Base-by-base conservation (phyloP, 2,888 invertebrate genomes). In the Sinodicranocentrus sp. region DNA sequence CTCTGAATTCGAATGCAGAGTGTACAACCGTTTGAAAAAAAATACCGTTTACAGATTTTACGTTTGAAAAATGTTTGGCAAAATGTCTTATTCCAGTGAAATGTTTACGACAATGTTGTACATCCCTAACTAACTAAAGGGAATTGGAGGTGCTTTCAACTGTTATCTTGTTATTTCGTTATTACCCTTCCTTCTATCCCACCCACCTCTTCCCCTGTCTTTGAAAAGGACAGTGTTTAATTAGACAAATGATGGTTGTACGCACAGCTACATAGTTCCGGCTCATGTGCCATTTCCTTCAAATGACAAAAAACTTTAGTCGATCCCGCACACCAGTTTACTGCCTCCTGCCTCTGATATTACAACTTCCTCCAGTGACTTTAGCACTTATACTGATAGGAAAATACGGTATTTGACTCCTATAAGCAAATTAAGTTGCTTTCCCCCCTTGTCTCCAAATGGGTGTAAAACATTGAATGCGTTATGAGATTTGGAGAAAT, bases 181-280 rank as follows among this genome's bases (percentile, higher is more conserved):
- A n/a, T n/a, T n/a, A n/a, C n/a, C n/a, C n/a, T 6, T 33, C 33
- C 39, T 57, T 63, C 23, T 57, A 26, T 39, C 54, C 57, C 68
- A 28, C 28, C 61, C 54, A 48, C 54, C 23, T 21, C 21, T 68
- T 59, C 57, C 68, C 23, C 52, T 5, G 33, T 63, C 39, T 43
- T 48, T 52, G 19, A 48, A 52, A 44, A 54, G 1, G 43, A 68
- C 33, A 68, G 76, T 83, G 76, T 85, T 87, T 87, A 87, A 87
- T 87, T 87, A 87, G 87, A 87, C 87, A 86, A 87, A 87, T 87
- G 85, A 87, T 82, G 77, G 75, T 39, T 71, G 85, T 75, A 82
- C 67, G 61, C 73, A 80, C 61, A 75, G 67, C 80, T 75, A n/a
- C 48, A 48, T 48, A 82, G 84, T 85, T 87, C 84, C 82, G 85